Conservation (phyloP, 2,113 vertebrate genomes). For the Nyctibius bracteatus region DNA sequence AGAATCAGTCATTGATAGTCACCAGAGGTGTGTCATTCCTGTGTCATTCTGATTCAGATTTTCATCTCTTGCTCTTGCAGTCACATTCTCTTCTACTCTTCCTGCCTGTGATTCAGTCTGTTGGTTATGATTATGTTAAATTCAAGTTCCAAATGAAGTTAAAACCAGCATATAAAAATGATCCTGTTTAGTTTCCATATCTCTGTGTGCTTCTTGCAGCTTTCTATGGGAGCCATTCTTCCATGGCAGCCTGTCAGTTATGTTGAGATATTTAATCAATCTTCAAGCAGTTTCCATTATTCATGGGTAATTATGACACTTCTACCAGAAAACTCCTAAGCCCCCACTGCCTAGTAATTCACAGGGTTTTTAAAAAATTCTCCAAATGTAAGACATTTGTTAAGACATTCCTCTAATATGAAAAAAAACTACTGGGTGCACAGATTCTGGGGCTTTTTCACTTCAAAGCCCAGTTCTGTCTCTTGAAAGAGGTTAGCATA, state of each 20-base stretch:
- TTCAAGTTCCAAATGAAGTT: not conserved
- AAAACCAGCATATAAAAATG: not conserved
- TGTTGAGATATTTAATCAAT: not conserved
- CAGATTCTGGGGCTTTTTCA: not conserved
- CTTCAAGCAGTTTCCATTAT: not conserved
- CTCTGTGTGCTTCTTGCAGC: not conserved
- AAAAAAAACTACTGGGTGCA: not conserved
- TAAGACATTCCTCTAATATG: not conserved
- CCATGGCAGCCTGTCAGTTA: not conserved
- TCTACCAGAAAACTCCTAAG: not conserved
- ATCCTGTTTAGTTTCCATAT: not conserved
- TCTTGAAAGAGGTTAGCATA: not conserved
- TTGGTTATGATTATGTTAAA: not conserved
- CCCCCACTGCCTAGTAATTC: not conserved
- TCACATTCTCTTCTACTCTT: not conserved
- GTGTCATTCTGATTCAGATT: not conserved
- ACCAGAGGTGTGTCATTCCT: not conserved
- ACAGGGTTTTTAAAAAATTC: not conserved
- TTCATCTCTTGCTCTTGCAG: not conserved
- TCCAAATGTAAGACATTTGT: not conserved
- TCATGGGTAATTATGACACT: not conserved
- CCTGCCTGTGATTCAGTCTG: not conserved
- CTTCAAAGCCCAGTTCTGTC: not conserved
- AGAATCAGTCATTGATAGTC: not conserved
- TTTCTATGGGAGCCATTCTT: not conserved